Percentiles rank a stretch among this genome's conserved stretches.
phyloP scores from a whole-genome alignment of 2,113 vertebrate genomes.

The Solenodon paradoxus region DNA sequence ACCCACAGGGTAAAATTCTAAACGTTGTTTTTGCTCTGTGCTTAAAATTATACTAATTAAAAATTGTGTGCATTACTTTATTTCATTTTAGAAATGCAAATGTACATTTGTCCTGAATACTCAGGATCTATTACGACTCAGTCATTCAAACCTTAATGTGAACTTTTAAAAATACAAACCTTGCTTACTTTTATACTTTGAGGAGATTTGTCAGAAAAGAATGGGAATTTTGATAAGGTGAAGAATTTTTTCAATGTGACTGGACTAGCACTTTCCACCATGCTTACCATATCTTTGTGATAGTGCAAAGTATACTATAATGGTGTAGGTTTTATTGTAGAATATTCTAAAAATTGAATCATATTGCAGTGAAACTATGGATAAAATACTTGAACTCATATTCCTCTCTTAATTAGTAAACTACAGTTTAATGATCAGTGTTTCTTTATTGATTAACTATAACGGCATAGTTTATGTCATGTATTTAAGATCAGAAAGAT shows the following conservation, averaged over 20 bases:
- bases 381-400: not conserved
- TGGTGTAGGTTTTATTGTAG: not conserved
- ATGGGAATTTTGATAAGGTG: not conserved
- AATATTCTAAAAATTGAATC: not conserved
- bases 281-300: not conserved
- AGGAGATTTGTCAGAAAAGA: not conserved
- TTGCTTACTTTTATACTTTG: not conserved
- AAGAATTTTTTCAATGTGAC: not conserved
- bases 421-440: not conserved
- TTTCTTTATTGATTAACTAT: conserved; percentile 16
- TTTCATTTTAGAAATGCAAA: not conserved
- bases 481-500: conserved; percentile 8
- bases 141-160: not conserved
- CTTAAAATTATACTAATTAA: not conserved
- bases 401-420: not conserved
- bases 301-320: not conserved
- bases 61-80: not conserved
- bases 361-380: not conserved
- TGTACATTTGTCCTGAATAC: not conserved
- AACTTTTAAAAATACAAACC: not conserved
- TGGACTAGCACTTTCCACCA: not conserved
- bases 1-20: not conserved
- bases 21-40: not conserved
- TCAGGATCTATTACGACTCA: not conserved
- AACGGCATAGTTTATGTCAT: conserved; percentile 3